phyloP scores from a whole-genome alignment of 2,888 invertebrate genomes.

The Ditylenchus weischeri region DNA sequence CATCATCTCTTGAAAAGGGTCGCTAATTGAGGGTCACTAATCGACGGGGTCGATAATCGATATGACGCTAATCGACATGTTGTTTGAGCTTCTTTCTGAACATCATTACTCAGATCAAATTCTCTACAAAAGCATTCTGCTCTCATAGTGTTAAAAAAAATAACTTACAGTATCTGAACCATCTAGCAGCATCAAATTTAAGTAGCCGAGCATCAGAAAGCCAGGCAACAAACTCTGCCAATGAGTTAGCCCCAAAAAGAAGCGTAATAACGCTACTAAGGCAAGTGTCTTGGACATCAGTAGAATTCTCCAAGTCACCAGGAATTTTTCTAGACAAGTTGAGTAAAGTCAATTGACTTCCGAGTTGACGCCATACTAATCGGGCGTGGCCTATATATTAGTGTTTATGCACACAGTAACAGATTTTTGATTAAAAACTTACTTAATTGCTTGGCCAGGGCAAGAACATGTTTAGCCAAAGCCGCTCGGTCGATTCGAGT shows the following conservation, averaged over 20 bases:
- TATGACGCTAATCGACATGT: no score
- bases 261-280: background rate
- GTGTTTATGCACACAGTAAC: background rate
- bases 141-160: no score
- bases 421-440: background rate
- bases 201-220: conserved; percentile 4
- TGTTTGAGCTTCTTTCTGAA: no score
- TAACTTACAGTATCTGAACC: conserved; percentile 8
- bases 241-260: background rate
- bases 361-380: conserved; percentile 1
- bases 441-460: conserved; percentile 12
- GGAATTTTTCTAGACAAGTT: background rate
- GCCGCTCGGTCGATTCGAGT: background rate
- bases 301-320: background rate
- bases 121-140: no score
- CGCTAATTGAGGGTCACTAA: no score
- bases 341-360: background rate
- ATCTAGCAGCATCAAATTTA: background rate
- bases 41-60: no score
- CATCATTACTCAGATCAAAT: no score
- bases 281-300: background rate
- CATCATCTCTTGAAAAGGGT: no score
- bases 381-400: background rate
- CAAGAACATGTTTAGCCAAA: conserved; percentile 8
- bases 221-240: conserved; percentile 14